Conservation (phyloP, 1,140 invertebrate genomes). For the Brachionus angularis region DNA sequence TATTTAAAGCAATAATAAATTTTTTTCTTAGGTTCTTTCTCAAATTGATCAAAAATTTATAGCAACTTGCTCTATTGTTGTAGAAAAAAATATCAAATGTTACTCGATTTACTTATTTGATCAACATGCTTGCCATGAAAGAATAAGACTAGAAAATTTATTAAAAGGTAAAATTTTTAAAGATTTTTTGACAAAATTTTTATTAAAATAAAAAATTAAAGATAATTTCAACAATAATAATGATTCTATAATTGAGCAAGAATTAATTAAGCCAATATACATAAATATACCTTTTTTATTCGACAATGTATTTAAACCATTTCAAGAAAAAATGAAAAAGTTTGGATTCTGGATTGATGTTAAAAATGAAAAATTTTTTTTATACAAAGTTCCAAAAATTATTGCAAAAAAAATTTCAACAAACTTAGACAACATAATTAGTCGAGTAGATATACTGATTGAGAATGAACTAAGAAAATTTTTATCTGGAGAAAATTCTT, state of each 20-base stretch:
- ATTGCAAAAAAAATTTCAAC: too few species aligned
- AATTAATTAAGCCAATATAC: too few species aligned
- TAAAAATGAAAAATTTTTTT: too few species aligned
- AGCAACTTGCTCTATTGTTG: not conserved
- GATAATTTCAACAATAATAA: not conserved
- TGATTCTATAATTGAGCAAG: too few species aligned
- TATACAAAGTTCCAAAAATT: too few species aligned
- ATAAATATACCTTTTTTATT: too few species aligned
- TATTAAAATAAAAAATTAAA: not conserved
- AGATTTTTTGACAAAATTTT: not conserved
- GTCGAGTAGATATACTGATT: too few species aligned
- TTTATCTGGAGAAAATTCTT: not conserved
- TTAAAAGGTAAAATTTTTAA: not conserved
- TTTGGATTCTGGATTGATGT: too few species aligned
- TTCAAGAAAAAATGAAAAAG: too few species aligned
- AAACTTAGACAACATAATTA: too few species aligned
- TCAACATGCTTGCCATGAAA: conserved; percentile 41
- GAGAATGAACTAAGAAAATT: not conserved
- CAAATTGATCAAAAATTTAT: conserved; percentile 42
- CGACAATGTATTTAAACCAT: too few species aligned
- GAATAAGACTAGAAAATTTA: conserved; percentile 23
- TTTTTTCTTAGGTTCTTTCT: not conserved
- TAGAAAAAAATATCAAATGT: not conserved
- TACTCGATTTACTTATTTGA: conserved; percentile 21
- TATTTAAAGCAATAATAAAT: not conserved